phyloP scores from a whole-genome alignment of 2,888 invertebrate species.

The Thyatira batis region DNA sequence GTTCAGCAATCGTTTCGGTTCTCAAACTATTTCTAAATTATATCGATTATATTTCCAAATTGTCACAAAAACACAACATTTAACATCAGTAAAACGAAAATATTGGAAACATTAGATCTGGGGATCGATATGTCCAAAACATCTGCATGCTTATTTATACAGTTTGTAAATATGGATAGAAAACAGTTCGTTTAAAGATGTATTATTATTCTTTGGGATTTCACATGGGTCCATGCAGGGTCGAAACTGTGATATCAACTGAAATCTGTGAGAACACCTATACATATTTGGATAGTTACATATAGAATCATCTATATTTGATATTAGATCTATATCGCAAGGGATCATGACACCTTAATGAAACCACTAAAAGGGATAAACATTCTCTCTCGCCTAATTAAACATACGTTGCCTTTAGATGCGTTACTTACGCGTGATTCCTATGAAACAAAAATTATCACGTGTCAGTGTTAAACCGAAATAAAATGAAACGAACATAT shows the following conservation, averaged over 20 bases:
- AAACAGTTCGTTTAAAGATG: slow-evolving; percentile 24
- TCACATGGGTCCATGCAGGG: slow-evolving; percentile 56
- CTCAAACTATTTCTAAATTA: slow-evolving; percentile 37
- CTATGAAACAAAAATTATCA: slow-evolving; percentile 78
- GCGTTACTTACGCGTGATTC: slow-evolving; percentile 81
- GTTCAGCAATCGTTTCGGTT: not conserved
- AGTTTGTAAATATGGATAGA: slow-evolving; percentile 27
- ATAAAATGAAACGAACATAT: slow-evolving; percentile 33
- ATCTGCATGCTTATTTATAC: slow-evolving; percentile 44
- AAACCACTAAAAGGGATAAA: slow-evolving; percentile 58
- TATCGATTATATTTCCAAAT: slow-evolving; percentile 35
- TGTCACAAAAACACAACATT: slow-evolving; percentile 58
- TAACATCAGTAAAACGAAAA: slow-evolving; percentile 40
- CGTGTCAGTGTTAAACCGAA: slow-evolving; percentile 62
- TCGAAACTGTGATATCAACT: slow-evolving; percentile 37
- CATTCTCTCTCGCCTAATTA: slow-evolving; percentile 52
- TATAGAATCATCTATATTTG: slow-evolving; percentile 26
- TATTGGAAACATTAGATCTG: slow-evolving; percentile 26
- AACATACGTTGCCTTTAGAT: slow-evolving; percentile 60
- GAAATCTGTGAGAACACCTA: slow-evolving; percentile 11
- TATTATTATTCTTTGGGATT: slow-evolving; percentile 24
- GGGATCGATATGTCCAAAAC: slow-evolving; percentile 30
- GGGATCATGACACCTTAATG: slow-evolving; percentile 37
- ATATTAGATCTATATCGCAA: slow-evolving; percentile 34
- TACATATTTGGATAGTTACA: slow-evolving; percentile 17